Evolutionary conservation across 2,797 vertebrate genomes (phyloP), one percentile per base, ranked within the genome.

Genomic region (Alfaro cultratus): DNA sequence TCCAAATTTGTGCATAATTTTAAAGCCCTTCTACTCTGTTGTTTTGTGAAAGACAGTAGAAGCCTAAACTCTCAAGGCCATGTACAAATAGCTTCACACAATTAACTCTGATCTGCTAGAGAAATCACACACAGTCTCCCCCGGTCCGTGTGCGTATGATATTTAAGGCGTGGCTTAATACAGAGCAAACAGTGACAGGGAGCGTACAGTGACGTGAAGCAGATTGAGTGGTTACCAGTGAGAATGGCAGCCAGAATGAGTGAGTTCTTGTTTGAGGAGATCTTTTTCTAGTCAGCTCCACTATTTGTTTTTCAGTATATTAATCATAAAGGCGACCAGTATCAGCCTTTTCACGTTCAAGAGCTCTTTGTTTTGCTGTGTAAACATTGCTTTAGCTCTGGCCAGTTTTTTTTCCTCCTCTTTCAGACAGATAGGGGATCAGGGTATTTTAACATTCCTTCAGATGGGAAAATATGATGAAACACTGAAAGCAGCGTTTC

Each of bases 271-370:
- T 91, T 92, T 87, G 85, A 88, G 85, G 81, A 84, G 86, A 83
- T 81, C 62, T 86, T 92, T 92, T 90, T 91, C 91, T 86, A 87
- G 73, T 87, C 79, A 75, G 78, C 49, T 68, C 75, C 49, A 75
- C 75, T 94, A 91, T 95, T 95, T 95, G 91, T 89, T 91, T 93
- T 94, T 85, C 72, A 85, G 79, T 51, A 74, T 88, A 95, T 95
- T 91, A 93, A 91, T 95, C 94, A 93, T 83, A 88, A 91, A 92
- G 83, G 74, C 87, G 89, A 90, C 73, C 87, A 86, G 85, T 87
- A 88, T 87, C 87, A 89, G 91, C 86, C 88, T 86, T 93, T 92
- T 92, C 84, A 90, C 81, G 83, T 91, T 84, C 79, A 88, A 90
- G 74, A 84, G 82, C 86, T 93, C 93, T 95, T 94, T 95, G 93